Base-by-base conservation (phyloP, 1,140 invertebrate genomes). In the Lepidostoma basale region DNA sequence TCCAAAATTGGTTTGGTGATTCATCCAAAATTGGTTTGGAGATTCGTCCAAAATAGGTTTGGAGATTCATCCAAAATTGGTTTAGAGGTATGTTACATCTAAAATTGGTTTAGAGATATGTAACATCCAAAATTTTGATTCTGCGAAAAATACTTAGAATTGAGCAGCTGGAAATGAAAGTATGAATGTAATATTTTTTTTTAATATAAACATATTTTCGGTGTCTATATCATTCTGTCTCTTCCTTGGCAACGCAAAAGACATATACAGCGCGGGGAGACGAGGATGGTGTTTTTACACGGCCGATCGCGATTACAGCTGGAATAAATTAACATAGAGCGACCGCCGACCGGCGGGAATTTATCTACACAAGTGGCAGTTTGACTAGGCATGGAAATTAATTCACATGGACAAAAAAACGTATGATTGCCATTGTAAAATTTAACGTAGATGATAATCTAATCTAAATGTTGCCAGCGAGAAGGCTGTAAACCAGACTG, bases 251-350 rank as follows among this genome's bases (percentile, higher is more conserved):
- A 33, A 22, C 20, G 36, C 16, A 33, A 33, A 22, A 28, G 52
- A 56, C 52, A 22, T 56, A 14, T 56, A 20, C 14, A n/a, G n/a
- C n/a, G n/a, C 26, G 28, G 52, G 28, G 16, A 16, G 52, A 12
- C 44, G 44, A 22, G 3, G 23, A 47, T 54, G 16, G 16, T 56
- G 33, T 36, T 33, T 30, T 22, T 56, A 56, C 14, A 20, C 28
- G 6, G n/a, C 14, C 33, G 33, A 36, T 36, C 14, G 16, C 33
- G 52, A 39, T 33, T 56, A 14, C 33, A 56, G 22, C 26, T 36
- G 14, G 52, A 56, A 39, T 56, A 14, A 33, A 56, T 56, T 56
- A 20, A 30, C 52, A 56, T 56, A 33, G 36, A 56, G 18, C 33
- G 16, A 56, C 26, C 30, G 14, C 14, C 16, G 14, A 23, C 12